These are phyloP conservation scores for Linurgus olivaceus DNA, from an alignment of 2,797 vertebrate genomes.

Conservation along the genomic window DNA sequence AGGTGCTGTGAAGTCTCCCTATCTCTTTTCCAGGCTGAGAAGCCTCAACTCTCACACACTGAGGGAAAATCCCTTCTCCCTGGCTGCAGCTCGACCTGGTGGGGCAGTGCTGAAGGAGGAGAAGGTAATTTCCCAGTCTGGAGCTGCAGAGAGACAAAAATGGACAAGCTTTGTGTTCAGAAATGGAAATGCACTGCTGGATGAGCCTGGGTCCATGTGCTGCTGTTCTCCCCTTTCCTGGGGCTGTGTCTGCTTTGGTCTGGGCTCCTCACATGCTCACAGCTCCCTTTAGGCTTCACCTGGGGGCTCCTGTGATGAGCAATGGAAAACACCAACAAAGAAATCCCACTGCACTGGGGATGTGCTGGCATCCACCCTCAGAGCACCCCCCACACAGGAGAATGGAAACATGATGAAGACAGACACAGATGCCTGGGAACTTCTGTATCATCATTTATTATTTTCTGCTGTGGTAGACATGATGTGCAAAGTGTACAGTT, in stretches of 20 bases:
- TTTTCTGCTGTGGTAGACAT: background rate
- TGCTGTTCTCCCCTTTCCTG: background rate
- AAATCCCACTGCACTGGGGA: background rate
- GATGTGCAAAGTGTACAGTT: background rate
- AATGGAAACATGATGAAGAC: background rate
- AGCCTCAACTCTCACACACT: background rate
- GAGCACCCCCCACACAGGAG: rapidly evolving
- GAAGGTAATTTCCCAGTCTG: background rate
- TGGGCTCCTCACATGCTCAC: background rate
- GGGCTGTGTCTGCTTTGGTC: background rate
- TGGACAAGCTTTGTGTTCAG: background rate
- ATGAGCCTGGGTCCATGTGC: rapidly evolving
- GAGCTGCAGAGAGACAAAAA: background rate
- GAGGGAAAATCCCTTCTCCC: background rate
- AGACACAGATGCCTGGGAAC: background rate
- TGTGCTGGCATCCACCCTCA: background rate
- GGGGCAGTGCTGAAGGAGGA: background rate
- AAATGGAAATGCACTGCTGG: background rate
- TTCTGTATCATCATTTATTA: background rate
- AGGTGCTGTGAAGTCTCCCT: background rate
- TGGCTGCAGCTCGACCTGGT: background rate
- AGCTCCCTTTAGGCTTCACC: background rate
- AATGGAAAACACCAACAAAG: background rate
- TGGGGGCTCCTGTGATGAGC: background rate
- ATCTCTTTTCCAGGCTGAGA: background rate